A percentile compares a stretch with the other conserved stretches of the same genome.
Evolutionary conservation across 1,140 invertebrate species (phyloP).

Genomic region (Helicoverpa armigera): DNA sequence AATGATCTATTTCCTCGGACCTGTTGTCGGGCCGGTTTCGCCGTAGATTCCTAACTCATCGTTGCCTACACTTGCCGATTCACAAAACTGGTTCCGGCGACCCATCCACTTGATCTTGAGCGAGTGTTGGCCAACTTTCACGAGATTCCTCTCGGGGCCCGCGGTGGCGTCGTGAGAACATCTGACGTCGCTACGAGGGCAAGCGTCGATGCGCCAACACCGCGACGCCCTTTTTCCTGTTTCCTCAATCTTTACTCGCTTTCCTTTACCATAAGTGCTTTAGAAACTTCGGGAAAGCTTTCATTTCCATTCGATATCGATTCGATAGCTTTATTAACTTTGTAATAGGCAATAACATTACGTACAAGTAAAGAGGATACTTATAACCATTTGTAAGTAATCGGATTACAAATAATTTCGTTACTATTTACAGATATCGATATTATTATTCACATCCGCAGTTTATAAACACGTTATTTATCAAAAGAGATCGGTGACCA

Average conservation of each 20-base stretch:
- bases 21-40: constrained; percentile 48
- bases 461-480: constrained; percentile 11
- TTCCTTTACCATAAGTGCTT: constrained; percentile 44
- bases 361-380: not conserved
- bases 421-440: no score
- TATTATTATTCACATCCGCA: not conserved
- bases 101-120: constrained; percentile 79
- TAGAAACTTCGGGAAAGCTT: constrained; percentile 39
- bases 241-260: constrained; percentile 46
- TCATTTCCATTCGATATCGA: constrained; percentile 32
- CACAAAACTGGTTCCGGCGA: constrained; percentile 77
- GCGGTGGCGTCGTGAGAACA: constrained; percentile 53
- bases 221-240: constrained; percentile 38
- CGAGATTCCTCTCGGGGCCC: constrained; percentile 76
- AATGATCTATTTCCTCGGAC: constrained; percentile 47
- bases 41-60: constrained; percentile 56
- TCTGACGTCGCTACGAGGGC: constrained; percentile 52
- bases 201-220: constrained; percentile 44
- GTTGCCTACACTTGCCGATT: constrained; percentile 80
- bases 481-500: constrained; percentile 29
- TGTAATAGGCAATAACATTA: not conserved
- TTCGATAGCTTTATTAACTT: not conserved
- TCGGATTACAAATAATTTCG: not conserved
- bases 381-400: not conserved
- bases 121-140: constrained; percentile 81